Base-by-base conservation (phyloP, 2,888 invertebrate genomes). In the Hedya salicella region DNA sequence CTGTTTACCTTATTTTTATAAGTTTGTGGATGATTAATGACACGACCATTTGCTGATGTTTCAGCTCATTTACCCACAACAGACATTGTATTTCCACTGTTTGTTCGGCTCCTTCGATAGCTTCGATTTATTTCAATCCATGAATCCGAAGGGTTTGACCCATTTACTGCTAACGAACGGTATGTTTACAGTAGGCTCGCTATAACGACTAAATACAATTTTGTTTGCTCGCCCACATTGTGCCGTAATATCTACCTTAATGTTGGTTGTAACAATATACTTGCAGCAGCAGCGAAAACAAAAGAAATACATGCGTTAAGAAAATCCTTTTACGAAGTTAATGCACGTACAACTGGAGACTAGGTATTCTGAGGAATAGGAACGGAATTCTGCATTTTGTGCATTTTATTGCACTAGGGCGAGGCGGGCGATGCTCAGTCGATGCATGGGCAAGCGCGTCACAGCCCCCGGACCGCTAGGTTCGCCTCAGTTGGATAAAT, bases 71-170 rank as follows among this genome's bases (percentile, higher is more conserved):
- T 19, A 53, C 39, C 13, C 19, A 17, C 19, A 13, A 52, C 49
- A 49, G 30, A 14, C 53, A 54, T 25, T 9, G 21, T 19, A 14
- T 21, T 9, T 11, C 39, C 25, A 13, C 32, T 46, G 39, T 54
- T 48, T 48, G 25, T 25, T 30, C 11, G 17, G 40, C 40, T 49
- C 44, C 52, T 62, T 40, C 32, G 40, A 52, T 44, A 46, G 32
- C 36, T 53, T 44, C 56, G 48, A 50, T 56, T 39, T 54, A 48
- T 48, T 46, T 30, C 46, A 54, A 13, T 21, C 48, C n/a, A 25
- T 32, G 56, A 57, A 49, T 63, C 40, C 32, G 42, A n/a, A 56
- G 40, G 63, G 49, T 56, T 62, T 50, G 63, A 63, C 63, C 63
- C 56, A 63, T 63, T 32, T 57, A 49, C 40, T 42, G 56, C 14